Percentiles rank a stretch among this genome's conserved stretches.
Evolutionary conservation across 2,888 invertebrate species (phyloP).

Genomic region (Mongoloraphidia duomilia): DNA sequence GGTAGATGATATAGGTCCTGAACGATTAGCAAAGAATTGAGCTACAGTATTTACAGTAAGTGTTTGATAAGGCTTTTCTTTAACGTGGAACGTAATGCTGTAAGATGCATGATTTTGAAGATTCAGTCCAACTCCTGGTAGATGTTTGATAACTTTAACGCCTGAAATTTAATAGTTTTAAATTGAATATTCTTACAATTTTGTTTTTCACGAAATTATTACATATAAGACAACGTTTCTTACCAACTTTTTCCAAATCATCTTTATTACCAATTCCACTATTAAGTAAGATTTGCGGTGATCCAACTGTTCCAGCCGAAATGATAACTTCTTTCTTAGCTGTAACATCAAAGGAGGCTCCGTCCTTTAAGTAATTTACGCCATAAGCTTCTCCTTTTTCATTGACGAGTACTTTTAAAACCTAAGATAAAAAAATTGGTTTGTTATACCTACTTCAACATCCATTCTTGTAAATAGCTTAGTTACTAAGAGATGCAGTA

Average conservation of each 20-base stretch:
- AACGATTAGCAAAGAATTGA: conserved; percentile 4
- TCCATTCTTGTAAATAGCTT: neutral
- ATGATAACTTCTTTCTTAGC: conserved; percentile 3
- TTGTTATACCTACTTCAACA: neutral
- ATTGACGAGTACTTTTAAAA: neutral
- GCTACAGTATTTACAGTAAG: conserved; percentile 3
- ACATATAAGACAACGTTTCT: neutral
- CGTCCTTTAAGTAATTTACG: neutral
- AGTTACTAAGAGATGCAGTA: neutral
- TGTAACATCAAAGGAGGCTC: neutral
- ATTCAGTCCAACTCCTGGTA: conserved; percentile 26
- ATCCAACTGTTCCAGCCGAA: conserved; percentile 2
- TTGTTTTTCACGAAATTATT: neutral
- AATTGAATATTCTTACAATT: neutral
- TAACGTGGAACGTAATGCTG: conserved; percentile 8
- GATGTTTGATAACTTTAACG: conserved; percentile 22
- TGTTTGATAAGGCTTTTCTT: conserved; percentile 2
- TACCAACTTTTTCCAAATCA: neutral
- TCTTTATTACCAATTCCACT: neutral
- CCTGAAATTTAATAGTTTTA: conserved; percentile 5
- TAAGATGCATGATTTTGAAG: conserved; percentile 13
- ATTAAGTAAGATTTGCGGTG: neutral
- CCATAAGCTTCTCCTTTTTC: conserved; percentile 1
- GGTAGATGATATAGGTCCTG: conserved; percentile 10
- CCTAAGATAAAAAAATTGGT: neutral